Base-by-base conservation (phyloP, 1,140 invertebrate species). In the Belonocnema kinseyi region DNA sequence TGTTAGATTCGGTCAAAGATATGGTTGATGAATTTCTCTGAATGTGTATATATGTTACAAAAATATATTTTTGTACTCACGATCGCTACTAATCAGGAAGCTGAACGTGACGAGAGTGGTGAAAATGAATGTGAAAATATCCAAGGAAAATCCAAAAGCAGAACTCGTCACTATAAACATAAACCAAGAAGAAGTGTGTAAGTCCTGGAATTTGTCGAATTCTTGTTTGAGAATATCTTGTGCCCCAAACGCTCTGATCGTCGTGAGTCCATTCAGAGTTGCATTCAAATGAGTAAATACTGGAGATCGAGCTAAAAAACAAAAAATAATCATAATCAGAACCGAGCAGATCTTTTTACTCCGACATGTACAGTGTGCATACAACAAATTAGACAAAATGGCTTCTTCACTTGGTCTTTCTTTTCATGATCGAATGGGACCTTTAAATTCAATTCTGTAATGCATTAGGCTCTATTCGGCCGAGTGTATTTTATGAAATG, bases 201-300 rank as follows among this genome's bases (percentile, higher is more conserved):
- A 79, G 74, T 93, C 93, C 86, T 93, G 92, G 72, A 89, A 85
- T 76, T 93, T 94, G 83, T 97, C 96, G 83, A 97, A 97, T 90
- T 97, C 95, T 51, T 94, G 90, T 80, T 96, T 95, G 12, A 98
- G 93, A 74, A 95, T 94, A 80, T 94, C 92, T 89, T 98, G 94
- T 0, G 95, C 95, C 51, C 93, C 92, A 82, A 96, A 98, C 0
- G 97, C 97, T 76, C 98, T 92, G 73, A 99, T 97, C 0, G 97
- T 98, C 1, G 96, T 93, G 33, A 99, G 91, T 8, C 98, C 98
- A 90, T 97, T 96, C 1, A 99, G 90, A 0, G 97, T 96, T 33
- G 97, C 95, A 88, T 95, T 97, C 72, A 99, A 91, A 87, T 99
- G 97, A 12, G 97, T 97, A 83, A 97, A 97, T 3, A 97, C 94